Percentiles rank a stretch among this genome's conserved stretches.
Evolutionary conservation across 2,113 vertebrate genomes (phyloP).

Genomic region (Pelmatolapia mariae): DNA sequence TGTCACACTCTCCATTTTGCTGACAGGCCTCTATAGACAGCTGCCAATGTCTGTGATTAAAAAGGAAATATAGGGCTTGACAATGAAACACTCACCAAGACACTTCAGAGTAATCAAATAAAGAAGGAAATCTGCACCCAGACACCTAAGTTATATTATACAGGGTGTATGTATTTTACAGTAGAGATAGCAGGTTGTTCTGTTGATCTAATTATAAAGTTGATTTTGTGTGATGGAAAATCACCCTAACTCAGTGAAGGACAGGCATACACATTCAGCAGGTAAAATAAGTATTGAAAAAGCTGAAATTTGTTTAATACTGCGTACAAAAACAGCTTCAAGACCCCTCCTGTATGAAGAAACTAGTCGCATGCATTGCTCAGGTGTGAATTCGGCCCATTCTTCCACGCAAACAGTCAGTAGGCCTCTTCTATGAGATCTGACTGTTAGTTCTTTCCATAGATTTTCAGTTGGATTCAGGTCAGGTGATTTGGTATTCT

Average conservation of each 20-base stretch:
- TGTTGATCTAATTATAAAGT: background rate
- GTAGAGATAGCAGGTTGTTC: background rate
- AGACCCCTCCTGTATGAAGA: background rate
- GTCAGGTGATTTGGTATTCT: background rate
- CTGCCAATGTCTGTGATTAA: slow-evolving; percentile 22
- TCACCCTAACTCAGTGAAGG: background rate
- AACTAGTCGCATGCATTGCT: background rate
- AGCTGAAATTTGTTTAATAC: background rate
- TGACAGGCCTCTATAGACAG: slow-evolving; percentile 9
- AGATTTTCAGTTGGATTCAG: background rate
- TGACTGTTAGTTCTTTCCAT: background rate
- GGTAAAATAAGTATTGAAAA: background rate
- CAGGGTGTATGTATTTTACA: background rate
- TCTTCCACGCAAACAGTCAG: background rate
- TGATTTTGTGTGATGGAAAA: background rate
- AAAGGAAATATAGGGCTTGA: background rate
- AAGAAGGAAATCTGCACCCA: background rate
- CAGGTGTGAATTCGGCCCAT: background rate
- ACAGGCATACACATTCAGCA: background rate
- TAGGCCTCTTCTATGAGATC: background rate
- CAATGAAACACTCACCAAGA: background rate
- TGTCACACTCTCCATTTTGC: background rate
- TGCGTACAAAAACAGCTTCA: background rate
- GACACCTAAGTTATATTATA: background rate
- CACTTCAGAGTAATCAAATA: slow-evolving; percentile 1